phyloP scores from a whole-genome alignment of 2,797 vertebrate species.

The Semaprochilodus insignis region DNA sequence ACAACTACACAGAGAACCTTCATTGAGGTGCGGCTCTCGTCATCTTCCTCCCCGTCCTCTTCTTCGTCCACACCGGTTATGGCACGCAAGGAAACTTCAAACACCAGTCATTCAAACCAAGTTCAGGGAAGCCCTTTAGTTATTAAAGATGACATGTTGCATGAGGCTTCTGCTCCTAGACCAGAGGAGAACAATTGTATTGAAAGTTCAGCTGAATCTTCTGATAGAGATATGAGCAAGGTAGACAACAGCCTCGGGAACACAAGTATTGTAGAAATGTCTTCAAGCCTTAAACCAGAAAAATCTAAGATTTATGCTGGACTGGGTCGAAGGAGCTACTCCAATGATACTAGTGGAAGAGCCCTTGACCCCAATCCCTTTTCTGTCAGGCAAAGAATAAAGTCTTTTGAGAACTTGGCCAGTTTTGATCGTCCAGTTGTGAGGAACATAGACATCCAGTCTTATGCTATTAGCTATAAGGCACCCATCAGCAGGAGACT shows the following conservation, averaged over 20 bases:
- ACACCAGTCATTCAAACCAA: slow-evolving; percentile 45
- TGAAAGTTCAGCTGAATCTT: slow-evolving; percentile 35
- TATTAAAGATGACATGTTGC: slow-evolving; percentile 28
- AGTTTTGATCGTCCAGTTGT: slow-evolving; percentile 83
- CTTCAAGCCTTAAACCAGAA: slow-evolving; percentile 54
- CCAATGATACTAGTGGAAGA: slow-evolving; percentile 76
- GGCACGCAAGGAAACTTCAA: slow-evolving; percentile 49
- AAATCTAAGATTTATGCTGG: slow-evolving; percentile 69
- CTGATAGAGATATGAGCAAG: slow-evolving; percentile 47
- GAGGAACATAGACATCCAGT: slow-evolving; percentile 81
- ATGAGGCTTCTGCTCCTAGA: slow-evolving; percentile 28
- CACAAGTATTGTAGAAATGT: slow-evolving; percentile 41
- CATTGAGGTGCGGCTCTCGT: slow-evolving; percentile 81
- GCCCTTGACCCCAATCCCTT: slow-evolving; percentile 84
- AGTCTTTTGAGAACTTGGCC: slow-evolving; percentile 94
- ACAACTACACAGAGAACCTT: slow-evolving; percentile 79
- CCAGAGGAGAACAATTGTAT: slow-evolving; percentile 40
- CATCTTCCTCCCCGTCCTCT: slow-evolving; percentile 65
- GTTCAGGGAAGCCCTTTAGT: slow-evolving; percentile 26
- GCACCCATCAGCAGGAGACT: slow-evolving; percentile 81
- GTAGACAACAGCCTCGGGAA: slow-evolving; percentile 42
- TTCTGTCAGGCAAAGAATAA: slow-evolving; percentile 93
- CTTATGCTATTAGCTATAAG: slow-evolving; percentile 73
- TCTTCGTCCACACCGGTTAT: slow-evolving; percentile 63
- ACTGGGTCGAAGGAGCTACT: slow-evolving; percentile 78